Evolutionary conservation across 2,797 vertebrate species (phyloP).

Genomic region (Pseudotriccus pelzelni): DNA sequence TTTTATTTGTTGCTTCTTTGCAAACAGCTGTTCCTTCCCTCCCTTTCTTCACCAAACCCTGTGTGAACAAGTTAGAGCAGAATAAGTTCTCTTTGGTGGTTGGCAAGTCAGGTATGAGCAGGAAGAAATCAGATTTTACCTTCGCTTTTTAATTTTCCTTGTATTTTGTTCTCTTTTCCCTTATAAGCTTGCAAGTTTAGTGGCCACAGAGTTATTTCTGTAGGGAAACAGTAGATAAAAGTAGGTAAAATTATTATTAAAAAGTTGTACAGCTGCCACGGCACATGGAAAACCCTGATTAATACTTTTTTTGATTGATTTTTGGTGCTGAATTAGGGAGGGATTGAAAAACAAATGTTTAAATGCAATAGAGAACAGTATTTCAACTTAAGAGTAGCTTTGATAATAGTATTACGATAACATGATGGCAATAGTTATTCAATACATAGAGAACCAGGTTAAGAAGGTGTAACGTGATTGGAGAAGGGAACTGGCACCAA

Average conservation of each 20-base stretch:
- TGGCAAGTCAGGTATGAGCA: neutral
- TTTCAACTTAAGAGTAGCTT: neutral
- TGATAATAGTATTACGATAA: neutral
- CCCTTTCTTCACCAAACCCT: neutral
- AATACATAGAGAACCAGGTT: neutral
- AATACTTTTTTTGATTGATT: neutral
- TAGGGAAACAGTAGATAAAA: neutral
- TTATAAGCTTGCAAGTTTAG: neutral
- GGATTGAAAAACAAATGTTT: neutral
- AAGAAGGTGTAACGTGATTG: neutral
- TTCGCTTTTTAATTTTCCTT: neutral
- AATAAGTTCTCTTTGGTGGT: neutral
- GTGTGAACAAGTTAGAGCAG: neutral
- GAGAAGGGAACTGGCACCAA: neutral
- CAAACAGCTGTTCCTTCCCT: neutral
- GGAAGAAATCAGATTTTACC: neutral
- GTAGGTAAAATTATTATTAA: neutral
- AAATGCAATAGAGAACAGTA: neutral
- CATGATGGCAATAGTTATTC: neutral
- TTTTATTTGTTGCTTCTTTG: neutral
- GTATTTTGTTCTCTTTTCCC: neutral
- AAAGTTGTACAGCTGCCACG: neutral
- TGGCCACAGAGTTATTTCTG: neutral
- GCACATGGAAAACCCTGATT: neutral
- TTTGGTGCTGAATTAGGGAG: neutral